These are phyloP conservation scores for Lampropteryx suffumata DNA, from an alignment of 2,888 invertebrate species.

Conservation along the genomic window DNA sequence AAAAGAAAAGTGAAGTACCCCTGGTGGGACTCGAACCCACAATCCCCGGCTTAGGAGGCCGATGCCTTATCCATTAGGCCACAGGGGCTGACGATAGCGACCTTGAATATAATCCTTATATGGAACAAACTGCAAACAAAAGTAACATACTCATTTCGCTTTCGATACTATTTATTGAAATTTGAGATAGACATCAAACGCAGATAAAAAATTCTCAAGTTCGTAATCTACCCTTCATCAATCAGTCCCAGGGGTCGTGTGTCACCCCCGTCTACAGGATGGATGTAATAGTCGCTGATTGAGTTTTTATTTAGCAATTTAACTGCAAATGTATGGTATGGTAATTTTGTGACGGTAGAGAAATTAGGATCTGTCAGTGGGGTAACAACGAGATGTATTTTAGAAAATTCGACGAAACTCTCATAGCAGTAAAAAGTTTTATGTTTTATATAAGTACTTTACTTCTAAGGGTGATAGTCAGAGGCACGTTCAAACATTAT, in stretches of 20 bases:
- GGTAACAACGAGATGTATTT: neutral
- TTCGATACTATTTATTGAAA: too few species aligned
- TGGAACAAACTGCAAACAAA: too few species aligned
- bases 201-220: constrained; percentile 10
- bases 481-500: too few species aligned
- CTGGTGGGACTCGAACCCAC: constrained; percentile 90
- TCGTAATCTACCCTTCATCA: constrained; percentile 19
- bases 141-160: too few species aligned
- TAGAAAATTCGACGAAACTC: too few species aligned
- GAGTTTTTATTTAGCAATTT: constrained; percentile 27
- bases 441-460: too few species aligned
- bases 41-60: constrained; percentile 90
- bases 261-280: constrained; percentile 15
- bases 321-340: constrained; percentile 20
- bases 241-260: constrained; percentile 18
- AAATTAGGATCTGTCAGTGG: neutral
- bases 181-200: too few species aligned
- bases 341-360: constrained; percentile 14
- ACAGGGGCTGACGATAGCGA: constrained; percentile 79
- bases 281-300: constrained; percentile 24
- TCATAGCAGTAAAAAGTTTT: neutral
- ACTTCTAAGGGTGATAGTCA: too few species aligned
- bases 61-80: constrained; percentile 91
- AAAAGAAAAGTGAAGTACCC: constrained; percentile 71
- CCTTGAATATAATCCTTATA: too few species aligned